A percentile compares a stretch with the other conserved stretches of the same genome.
Evolutionary conservation across 2,797 vertebrate species (phyloP).

Genomic region (Sebastes diaconus): DNA sequence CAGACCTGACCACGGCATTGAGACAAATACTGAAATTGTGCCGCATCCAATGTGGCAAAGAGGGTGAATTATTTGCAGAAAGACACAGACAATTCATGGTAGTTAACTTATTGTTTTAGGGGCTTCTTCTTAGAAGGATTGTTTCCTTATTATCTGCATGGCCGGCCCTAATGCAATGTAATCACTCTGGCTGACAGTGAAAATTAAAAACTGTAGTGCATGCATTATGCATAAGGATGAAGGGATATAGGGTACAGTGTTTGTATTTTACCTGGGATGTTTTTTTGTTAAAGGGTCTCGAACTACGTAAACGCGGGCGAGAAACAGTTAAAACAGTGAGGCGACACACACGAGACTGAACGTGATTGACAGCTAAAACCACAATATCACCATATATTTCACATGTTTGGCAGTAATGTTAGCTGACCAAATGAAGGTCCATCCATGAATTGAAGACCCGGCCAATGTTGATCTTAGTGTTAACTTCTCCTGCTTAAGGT

Average conservation of each 20-base stretch:
- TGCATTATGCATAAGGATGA: conserved; percentile 59
- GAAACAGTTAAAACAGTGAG: no score
- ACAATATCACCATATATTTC: no score
- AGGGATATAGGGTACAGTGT: background rate
- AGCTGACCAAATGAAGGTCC: no score
- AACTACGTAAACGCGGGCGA: no score
- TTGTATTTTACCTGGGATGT: conserved; percentile 36
- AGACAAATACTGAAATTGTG: conserved; percentile 9
- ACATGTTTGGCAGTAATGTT: no score
- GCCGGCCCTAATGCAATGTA: conserved; percentile 30
- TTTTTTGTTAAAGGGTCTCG: background rate
- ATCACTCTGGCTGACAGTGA: conserved; percentile 50
- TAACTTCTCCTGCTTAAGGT: no score
- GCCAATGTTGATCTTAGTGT: no score
- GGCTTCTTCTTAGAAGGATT: conserved; percentile 30
- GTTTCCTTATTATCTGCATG: conserved; percentile 65
- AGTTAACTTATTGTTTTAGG: conserved; percentile 29
- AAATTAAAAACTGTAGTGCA: conserved; percentile 50
- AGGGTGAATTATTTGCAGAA: conserved; percentile 22
- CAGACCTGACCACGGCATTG: conserved; percentile 31
- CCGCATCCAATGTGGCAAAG: background rate
- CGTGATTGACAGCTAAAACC: no score
- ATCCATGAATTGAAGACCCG: no score
- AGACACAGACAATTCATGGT: conserved; percentile 10
- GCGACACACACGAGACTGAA: no score